These are phyloP conservation scores for Danio kyathit DNA, from an alignment of 2,797 vertebrate species.

Conservation along the genomic window DNA sequence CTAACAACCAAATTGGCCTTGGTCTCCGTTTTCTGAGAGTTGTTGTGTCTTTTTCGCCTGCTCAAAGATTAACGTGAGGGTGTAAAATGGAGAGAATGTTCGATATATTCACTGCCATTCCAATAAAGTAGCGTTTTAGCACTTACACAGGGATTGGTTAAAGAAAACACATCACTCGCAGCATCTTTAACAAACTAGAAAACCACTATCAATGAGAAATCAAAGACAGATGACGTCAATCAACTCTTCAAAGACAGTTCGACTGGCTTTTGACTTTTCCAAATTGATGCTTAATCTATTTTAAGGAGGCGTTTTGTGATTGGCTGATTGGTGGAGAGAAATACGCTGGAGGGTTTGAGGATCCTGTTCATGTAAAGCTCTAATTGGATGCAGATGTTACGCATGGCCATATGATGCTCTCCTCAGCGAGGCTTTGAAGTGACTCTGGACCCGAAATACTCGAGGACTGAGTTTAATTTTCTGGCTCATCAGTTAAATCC, in stretches of 20 bases:
- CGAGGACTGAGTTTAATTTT: slow-evolving; percentile 49
- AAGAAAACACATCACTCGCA: neutral
- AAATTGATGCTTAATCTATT: slow-evolving; percentile 38
- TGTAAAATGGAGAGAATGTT: slow-evolving; percentile 1
- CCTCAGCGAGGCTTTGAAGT: slow-evolving; percentile 37
- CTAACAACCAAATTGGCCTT: slow-evolving; percentile 1
- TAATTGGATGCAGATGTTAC: slow-evolving; percentile 47
- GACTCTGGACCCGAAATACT: slow-evolving; percentile 36
- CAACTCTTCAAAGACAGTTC: neutral
- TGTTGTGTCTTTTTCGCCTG: neutral
- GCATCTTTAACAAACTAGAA: slow-evolving; percentile 3
- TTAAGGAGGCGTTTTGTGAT: slow-evolving; percentile 35
- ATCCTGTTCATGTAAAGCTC: slow-evolving; percentile 43
- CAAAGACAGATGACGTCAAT: slow-evolving; percentile 1
- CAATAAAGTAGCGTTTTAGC: neutral
- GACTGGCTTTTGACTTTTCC: slow-evolving; percentile 8
- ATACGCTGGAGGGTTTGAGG: slow-evolving; percentile 14
- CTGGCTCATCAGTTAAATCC: slow-evolving; percentile 43
- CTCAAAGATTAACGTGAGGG: neutral
- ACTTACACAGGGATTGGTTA: neutral
- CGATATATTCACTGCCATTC: neutral
- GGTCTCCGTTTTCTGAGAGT: slow-evolving; percentile 7
- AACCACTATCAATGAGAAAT: neutral
- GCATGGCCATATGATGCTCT: slow-evolving; percentile 34
- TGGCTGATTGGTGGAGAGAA: slow-evolving; percentile 38